phyloP scores from a whole-genome alignment of 2,797 vertebrate genomes.

The Danio albolineatus region DNA sequence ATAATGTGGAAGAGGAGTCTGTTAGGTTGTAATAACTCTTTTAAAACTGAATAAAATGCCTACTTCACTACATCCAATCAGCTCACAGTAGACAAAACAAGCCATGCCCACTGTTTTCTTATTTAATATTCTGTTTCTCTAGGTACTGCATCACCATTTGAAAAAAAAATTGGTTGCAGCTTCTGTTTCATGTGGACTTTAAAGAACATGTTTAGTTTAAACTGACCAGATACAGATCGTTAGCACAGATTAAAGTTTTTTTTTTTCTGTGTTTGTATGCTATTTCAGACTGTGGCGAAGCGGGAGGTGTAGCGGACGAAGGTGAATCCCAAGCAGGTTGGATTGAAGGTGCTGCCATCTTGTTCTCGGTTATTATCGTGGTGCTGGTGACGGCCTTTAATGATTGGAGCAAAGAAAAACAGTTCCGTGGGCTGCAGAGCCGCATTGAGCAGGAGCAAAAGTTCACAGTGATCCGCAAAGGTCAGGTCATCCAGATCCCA shows the following conservation, averaged over 20 bases:
- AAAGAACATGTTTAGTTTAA: neutral
- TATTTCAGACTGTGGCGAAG: constrained; percentile 85
- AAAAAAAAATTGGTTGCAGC: too few species aligned
- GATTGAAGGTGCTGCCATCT: constrained; percentile 96
- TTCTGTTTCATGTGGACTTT: neutral
- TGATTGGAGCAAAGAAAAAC: constrained; percentile 99
- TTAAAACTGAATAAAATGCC: too few species aligned
- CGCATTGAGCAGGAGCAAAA: constrained; percentile 98
- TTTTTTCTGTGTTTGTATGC: constrained; percentile 16
- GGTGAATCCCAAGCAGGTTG: constrained; percentile 92
- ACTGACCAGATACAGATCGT: neutral
- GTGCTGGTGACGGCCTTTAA: constrained; percentile 98
- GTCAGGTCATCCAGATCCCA: constrained; percentile 96
- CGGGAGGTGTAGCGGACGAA: constrained; percentile 83
- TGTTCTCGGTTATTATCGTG: constrained; percentile 95
- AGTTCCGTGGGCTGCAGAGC: constrained; percentile 95
- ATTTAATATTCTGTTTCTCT: too few species aligned
- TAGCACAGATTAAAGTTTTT: neutral
- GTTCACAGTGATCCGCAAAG: constrained; percentile 94
- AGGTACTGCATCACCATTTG: too few species aligned
- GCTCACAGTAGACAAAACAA: too few species aligned
- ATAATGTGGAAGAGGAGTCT: too few species aligned
- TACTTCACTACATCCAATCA: too few species aligned
- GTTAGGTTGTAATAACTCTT: too few species aligned
- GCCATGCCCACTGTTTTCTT: too few species aligned